Conservation (phyloP, 2,113 vertebrate species). For the Okapia johnstoni region DNA sequence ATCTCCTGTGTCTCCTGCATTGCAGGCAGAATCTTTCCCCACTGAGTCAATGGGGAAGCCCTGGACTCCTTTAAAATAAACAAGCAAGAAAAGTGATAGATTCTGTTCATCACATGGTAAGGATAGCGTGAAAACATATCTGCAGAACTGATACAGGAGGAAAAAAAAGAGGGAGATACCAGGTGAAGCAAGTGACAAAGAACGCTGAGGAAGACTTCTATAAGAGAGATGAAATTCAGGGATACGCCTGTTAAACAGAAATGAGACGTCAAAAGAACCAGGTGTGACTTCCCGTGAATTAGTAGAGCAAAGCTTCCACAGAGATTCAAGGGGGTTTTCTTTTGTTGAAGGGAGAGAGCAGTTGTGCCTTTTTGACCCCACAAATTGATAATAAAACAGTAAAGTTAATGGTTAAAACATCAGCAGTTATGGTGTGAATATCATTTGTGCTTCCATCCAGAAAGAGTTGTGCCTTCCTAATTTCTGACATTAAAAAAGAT, state of each 20-base stretch:
- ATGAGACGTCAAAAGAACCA: not conserved
- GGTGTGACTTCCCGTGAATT: not conserved
- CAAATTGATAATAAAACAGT: not conserved
- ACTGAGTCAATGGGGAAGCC: not conserved
- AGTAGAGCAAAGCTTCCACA: not conserved
- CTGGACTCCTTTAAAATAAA: not conserved
- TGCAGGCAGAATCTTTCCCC: not conserved
- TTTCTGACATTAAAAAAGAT: not conserved
- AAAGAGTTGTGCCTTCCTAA: not conserved
- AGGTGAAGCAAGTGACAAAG: not conserved
- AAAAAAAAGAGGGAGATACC: not conserved
- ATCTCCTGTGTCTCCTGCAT: not conserved
- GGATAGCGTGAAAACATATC: not conserved
- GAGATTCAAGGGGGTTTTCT: not conserved
- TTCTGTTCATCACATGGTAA: not conserved
- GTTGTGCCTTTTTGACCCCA: not conserved
- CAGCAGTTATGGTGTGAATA: not conserved
- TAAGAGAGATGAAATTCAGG: not conserved
- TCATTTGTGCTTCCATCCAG: not conserved
- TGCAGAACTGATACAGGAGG: not conserved
- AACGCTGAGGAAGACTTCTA: not conserved
- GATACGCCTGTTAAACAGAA: not conserved
- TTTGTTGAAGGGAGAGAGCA: not conserved
- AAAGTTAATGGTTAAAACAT: not conserved
- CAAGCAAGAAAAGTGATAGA: not conserved